Evolutionary conservation across 2,888 invertebrate species (phyloP).

Genomic region (Campoplex nolae): DNA sequence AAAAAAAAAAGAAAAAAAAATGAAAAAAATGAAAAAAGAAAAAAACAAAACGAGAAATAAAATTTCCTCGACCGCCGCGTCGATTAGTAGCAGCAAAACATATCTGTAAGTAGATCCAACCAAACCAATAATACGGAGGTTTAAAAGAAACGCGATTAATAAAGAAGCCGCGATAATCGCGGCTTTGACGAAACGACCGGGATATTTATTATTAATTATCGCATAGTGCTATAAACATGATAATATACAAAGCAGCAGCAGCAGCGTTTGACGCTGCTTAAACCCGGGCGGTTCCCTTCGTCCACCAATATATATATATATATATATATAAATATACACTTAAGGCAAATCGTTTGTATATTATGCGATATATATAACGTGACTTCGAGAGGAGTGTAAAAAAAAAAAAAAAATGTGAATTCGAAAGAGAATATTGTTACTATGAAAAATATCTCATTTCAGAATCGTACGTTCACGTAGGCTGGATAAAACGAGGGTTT

Average conservation of each 20-base stretch:
- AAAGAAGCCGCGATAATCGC: conserved; percentile 23
- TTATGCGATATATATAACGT: conserved; percentile 12
- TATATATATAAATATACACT: not conserved
- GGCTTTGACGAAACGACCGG: conserved; percentile 23
- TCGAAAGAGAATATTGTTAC: conserved; percentile 40
- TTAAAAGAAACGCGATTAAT: not conserved
- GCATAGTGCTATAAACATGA: no score
- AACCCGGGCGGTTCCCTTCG: conserved; percentile 44
- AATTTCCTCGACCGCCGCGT: conserved; percentile 35
- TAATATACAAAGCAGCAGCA: not conserved
- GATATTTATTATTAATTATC: conserved; percentile 45
- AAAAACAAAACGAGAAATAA: no score
- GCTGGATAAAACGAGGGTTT: not conserved
- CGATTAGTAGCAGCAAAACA: conserved; percentile 50
- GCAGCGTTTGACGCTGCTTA: conserved; percentile 26
- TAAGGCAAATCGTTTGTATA: conserved; percentile 45
- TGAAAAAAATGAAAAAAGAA: not conserved
- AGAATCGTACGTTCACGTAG: conserved; percentile 49
- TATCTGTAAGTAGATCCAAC: conserved; percentile 53
- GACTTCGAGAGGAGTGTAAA: conserved; percentile 49
- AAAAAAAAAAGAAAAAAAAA: no score
- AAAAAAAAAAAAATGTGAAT: conserved; percentile 15
- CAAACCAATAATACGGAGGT: conserved; percentile 47
- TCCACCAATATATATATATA: conserved; percentile 14
- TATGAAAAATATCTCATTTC: conserved; percentile 18